Percentiles rank a stretch among this genome's conserved stretches.
Conservation (phyloP, 2,797 vertebrate genomes). For the Distichodus sexfasciatus region DNA sequence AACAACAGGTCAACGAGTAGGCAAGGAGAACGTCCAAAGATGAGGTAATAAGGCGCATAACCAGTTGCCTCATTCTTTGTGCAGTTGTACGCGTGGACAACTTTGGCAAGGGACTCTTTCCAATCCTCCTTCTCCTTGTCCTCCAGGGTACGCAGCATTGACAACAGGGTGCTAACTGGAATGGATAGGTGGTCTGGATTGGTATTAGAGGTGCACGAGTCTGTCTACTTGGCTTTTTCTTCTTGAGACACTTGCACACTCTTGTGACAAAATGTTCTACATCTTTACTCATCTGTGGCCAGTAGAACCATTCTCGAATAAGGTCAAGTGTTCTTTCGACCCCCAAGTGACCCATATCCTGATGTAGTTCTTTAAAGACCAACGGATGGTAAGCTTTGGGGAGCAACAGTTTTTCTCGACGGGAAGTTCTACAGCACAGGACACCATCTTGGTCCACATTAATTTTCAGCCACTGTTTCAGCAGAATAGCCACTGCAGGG, state of each 20-base stretch:
- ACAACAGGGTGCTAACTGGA: too few relatives aligned
- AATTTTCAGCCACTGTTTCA: conserved; percentile 40
- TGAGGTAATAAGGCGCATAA: conserved; percentile 21
- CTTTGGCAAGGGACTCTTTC: neutral
- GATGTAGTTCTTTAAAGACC: conserved; percentile 20
- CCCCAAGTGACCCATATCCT: conserved; percentile 26
- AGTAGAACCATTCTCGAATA: too few relatives aligned
- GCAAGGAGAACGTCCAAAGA: conserved; percentile 15
- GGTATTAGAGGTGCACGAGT: neutral
- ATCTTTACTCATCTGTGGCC: neutral
- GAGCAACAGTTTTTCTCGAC: neutral
- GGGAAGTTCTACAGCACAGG: neutral
- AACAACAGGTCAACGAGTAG: conserved; percentile 24
- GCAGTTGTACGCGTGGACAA: conserved; percentile 27
- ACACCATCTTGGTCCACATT: neutral
- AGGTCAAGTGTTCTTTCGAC: neutral
- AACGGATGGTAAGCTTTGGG: conserved; percentile 1
- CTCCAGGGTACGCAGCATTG: neutral
- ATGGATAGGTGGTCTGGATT: neutral
- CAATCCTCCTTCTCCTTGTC: too few relatives aligned
- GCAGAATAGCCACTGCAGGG: neutral
- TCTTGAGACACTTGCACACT: conserved; percentile 11
- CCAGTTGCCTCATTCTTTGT: conserved; percentile 20
- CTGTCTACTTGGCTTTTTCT: neutral
- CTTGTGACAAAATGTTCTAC: neutral